Percentiles rank a stretch among this genome's conserved stretches.
These are phyloP conservation scores for Diplodus puntazzo DNA, from an alignment of 2,797 vertebrate species.

Conservation along the genomic window DNA sequence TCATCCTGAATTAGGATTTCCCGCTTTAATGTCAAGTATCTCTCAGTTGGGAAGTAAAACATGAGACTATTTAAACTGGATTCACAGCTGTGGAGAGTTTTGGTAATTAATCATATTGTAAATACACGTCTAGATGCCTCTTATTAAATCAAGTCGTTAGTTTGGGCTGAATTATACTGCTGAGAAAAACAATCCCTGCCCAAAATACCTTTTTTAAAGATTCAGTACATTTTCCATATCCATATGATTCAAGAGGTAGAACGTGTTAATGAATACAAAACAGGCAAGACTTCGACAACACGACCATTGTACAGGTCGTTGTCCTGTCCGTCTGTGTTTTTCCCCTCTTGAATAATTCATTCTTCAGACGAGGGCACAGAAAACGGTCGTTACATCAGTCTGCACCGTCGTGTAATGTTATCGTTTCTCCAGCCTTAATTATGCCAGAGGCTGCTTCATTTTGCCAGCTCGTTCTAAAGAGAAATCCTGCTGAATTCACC, in stretches of 20 bases:
- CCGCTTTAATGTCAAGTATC: background rate
- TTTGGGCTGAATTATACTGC: background rate
- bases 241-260: no score
- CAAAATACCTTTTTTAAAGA: background rate
- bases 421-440: slow-evolving; percentile 10
- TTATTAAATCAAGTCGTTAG: background rate
- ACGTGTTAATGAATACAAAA: background rate
- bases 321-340: slow-evolving; percentile 7
- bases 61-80: background rate
- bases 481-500: background rate
- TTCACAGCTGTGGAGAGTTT: slow-evolving; percentile 1
- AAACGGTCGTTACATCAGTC: background rate
- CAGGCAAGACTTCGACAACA: background rate
- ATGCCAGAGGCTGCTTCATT: background rate
- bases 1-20: slow-evolving; percentile 22
- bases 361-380: background rate
- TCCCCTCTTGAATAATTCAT: slow-evolving; percentile 48
- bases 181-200: background rate
- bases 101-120: background rate
- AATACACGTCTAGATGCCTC: background rate
- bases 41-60: background rate
- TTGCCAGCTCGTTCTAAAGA: background rate
- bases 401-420: background rate
- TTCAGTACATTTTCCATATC: background rate
- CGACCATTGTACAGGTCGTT: background rate